A percentile compares a stretch with the other conserved stretches of the same genome.
phyloP scores from a whole-genome alignment of 1,140 invertebrate genomes.

The Cyclina sinensis region DNA sequence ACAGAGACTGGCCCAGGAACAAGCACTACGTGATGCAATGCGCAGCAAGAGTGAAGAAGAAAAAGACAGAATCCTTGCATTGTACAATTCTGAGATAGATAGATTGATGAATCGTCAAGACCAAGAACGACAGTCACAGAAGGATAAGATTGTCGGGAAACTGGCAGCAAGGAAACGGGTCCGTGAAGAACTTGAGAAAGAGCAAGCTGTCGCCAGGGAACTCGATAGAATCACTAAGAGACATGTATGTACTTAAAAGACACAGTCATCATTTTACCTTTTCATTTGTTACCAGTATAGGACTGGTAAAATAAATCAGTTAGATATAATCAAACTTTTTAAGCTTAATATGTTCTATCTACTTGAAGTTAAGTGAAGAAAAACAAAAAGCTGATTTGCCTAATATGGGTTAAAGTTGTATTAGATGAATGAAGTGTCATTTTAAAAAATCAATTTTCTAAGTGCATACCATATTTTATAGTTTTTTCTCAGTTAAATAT shows the following conservation, averaged over 20 bases:
- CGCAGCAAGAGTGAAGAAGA: conserved; percentile 75
- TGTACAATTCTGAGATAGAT: conserved; percentile 76
- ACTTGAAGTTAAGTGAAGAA: too few species aligned
- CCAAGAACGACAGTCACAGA: conserved; percentile 71
- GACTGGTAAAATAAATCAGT: too few species aligned
- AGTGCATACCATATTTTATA: too few species aligned
- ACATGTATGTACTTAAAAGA: conserved; percentile 76
- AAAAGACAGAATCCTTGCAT: conserved; percentile 76
- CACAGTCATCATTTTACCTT: too few species aligned
- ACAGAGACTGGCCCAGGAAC: conserved; percentile 73
- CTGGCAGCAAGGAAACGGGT: conserved; percentile 83
- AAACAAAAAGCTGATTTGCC: too few species aligned
- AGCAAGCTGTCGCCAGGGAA: conserved; percentile 81
- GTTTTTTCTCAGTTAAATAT: too few species aligned
- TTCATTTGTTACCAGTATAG: too few species aligned
- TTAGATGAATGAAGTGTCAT: too few species aligned
- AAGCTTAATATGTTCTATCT: too few species aligned
- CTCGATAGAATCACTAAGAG: conserved; percentile 82
- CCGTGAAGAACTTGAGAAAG: conserved; percentile 82
- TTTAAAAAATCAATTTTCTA: too few species aligned
- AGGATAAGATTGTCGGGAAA: conserved; percentile 82
- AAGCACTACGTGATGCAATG: conserved; percentile 75
- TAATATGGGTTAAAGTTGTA: too few species aligned
- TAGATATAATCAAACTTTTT: too few species aligned
- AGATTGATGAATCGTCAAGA: conserved; percentile 68